A percentile compares a stretch with the other conserved stretches of the same genome.
Evolutionary conservation across 2,797 vertebrate genomes (phyloP).

Genomic region (Sibirionetta formosa): DNA sequence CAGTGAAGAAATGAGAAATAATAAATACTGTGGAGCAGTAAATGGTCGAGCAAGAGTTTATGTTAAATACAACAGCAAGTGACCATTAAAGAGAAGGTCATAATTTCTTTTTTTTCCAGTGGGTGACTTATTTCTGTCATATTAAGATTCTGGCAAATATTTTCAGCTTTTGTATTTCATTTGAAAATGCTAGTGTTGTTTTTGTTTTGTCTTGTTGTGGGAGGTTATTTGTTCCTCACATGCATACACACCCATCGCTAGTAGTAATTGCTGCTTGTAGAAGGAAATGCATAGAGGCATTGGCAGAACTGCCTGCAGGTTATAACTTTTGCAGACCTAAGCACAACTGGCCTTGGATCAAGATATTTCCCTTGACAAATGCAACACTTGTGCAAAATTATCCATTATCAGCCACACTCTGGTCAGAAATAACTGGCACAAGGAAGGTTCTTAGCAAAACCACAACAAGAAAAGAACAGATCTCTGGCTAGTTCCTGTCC

Average conservation of each 20-base stretch:
- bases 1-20: not conserved
- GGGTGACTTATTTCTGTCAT: not conserved
- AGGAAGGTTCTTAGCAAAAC: not conserved
- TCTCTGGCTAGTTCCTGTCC: not conserved
- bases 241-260: not conserved
- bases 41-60: conserved; percentile 18
- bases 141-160: not conserved
- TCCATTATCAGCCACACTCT: not conserved
- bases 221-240: not conserved
- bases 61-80: not conserved
- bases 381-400: not conserved
- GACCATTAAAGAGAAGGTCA: conserved; percentile 8
- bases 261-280: not conserved
- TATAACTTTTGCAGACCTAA: not conserved
- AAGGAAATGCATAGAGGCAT: rapidly evolving
- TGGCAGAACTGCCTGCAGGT: not conserved
- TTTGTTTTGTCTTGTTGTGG: not conserved
- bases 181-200: not conserved
- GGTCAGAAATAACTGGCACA: not conserved
- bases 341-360: not conserved
- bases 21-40: not conserved
- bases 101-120: not conserved
- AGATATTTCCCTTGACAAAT: not conserved
- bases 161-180: not conserved
- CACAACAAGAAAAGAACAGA: not conserved